phyloP scores from a whole-genome alignment of 2,113 vertebrate species.

The Jaculus jaculus region DNA sequence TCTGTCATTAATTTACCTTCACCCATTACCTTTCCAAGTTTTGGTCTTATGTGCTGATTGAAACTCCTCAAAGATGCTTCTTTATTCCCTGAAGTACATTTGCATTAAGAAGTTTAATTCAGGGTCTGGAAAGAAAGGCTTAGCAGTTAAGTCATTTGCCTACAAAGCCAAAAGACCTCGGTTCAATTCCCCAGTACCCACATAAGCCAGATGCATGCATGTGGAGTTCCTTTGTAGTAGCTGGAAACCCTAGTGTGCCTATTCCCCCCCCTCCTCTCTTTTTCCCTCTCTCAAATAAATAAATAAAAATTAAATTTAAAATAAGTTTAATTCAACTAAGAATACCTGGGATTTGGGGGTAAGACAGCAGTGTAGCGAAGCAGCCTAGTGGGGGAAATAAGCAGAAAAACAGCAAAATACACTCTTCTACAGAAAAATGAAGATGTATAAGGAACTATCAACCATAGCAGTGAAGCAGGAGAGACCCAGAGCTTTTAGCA shows the following conservation, averaged over 20 bases:
- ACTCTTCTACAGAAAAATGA: not conserved
- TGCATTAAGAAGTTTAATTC: not conserved
- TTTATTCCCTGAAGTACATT: conserved; percentile 12
- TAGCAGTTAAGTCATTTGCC: too few species aligned
- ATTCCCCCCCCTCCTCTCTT: too few species aligned
- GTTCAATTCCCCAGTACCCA: too few species aligned
- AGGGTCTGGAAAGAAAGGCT: too few species aligned
- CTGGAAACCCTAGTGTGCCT: too few species aligned
- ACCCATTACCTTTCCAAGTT: not conserved
- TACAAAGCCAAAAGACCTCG: too few species aligned
- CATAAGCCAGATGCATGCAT: too few species aligned
- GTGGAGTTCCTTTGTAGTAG: too few species aligned
- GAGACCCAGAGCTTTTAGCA: too few species aligned
- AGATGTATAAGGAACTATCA: too few species aligned
- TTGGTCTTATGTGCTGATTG: not conserved
- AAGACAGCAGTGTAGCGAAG: not conserved
- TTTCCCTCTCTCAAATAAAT: too few species aligned
- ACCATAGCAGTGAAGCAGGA: too few species aligned
- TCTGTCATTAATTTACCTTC: not conserved
- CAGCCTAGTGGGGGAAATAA: not conserved
- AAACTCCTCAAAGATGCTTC: not conserved
- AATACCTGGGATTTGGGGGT: not conserved
- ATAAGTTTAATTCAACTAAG: not conserved
- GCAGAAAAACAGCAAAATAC: not conserved
- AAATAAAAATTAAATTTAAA: not conserved